Base-by-base conservation (phyloP, 92 coral and sea anemone genomes). In the Plumapathes pennacea region DNA sequence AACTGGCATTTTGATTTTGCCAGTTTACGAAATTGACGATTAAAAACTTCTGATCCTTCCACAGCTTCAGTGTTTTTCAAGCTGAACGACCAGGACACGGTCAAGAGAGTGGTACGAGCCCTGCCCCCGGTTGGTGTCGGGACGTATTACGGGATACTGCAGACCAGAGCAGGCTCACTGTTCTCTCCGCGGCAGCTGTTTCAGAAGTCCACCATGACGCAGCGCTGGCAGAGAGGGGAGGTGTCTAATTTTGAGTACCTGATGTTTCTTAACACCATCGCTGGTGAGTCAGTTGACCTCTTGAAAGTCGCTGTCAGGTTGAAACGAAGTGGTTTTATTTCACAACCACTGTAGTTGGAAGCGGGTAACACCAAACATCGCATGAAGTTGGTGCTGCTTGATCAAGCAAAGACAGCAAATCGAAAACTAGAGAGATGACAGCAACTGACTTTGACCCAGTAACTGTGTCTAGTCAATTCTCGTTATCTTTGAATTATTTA, bases 41-140 rank as follows among this genome's bases (percentile, higher is more conserved):
- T n/a, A n/a, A n/a, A n/a, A n/a, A n/a, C n/a, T 20, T 34, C 46
- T 25, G 14, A 37, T 39, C 18, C 44, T 24, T 23, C 64, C 68
- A 36, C 46, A 91, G 97, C 82, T n/a, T 91, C 96, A 13, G 83
- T 87, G 56, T 74, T 88, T 89, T 84, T 88, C 78, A 86, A 88
- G 74, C 81, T 94, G 52, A 43, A 80, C 22, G 96, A 94, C 43
- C 96, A 88, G 51, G 89, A 84, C 48, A 77, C 90, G 4, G 99
- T 74, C n/a, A 85, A 88, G 57, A 88, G 70, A 57, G 90, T 88
- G 12, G 88, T 94, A 13, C 82, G 96, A 18, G 82, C 99, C 30
- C 82, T 94, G 8, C 96, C 98, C 11, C 88, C 94, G 4, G 96
- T 94, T 27, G 98, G 98, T 32, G 89, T 94, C 64, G 98, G 98